Evolutionary conservation across 2,113 vertebrate genomes (phyloP).

Genomic region (Phaethornis superciliosus): DNA sequence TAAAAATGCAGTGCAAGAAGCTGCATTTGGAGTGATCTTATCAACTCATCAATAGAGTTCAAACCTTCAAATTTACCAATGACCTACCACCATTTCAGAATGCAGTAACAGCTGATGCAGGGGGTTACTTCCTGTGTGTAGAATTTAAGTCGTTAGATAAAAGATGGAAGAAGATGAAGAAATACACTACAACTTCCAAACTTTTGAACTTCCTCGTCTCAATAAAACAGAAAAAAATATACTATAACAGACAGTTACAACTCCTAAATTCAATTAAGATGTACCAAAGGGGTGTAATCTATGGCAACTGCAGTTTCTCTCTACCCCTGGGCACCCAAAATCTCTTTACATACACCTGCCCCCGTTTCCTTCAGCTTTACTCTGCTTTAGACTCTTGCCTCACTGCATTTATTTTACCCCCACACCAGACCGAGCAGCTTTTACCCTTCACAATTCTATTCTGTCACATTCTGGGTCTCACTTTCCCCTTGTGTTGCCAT

Average conservation of each 20-base stretch:
- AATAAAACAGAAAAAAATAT: neutral
- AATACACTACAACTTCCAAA: neutral
- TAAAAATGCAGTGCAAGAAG: neutral
- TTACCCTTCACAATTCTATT: neutral
- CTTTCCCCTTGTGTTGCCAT: neutral
- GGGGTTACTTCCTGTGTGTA: neutral
- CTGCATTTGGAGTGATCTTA: neutral
- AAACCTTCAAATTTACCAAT: neutral
- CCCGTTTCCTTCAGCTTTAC: neutral
- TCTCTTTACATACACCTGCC: neutral
- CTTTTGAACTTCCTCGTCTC: neutral
- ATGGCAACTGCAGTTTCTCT: neutral
- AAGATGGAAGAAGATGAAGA: neutral
- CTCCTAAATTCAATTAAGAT: neutral
- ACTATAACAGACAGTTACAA: neutral
- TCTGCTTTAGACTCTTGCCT: neutral
- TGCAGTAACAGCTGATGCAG: neutral
- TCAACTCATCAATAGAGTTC: neutral
- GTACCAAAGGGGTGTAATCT: neutral
- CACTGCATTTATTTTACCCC: neutral
- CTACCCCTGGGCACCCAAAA: neutral
- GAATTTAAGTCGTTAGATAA: neutral
- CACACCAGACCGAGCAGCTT: neutral
- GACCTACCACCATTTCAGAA: fast-evolving
- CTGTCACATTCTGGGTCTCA: neutral